Conservation (phyloP, 2,888 invertebrate species). For the Drosophila mettleri region DNA sequence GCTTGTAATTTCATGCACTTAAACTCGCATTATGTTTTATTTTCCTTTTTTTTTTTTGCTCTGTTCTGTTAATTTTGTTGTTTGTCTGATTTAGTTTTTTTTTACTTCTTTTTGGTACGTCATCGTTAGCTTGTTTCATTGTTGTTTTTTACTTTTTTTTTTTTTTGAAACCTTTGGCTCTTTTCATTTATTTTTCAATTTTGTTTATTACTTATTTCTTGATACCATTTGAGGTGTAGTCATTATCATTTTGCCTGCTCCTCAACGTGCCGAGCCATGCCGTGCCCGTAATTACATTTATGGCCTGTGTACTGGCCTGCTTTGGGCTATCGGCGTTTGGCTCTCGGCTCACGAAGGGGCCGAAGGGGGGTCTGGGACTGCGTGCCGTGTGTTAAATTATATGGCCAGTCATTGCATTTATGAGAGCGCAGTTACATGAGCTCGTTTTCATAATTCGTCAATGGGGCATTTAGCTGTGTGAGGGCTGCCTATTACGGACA, state of each 20-base stretch:
- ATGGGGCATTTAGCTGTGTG: conserved; percentile 14
- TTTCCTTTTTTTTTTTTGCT: conserved; percentile 30
- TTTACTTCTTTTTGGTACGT: conserved; percentile 52
- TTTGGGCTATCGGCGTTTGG: conserved; percentile 12
- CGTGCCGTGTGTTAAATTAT: conserved; percentile 53
- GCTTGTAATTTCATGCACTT: conserved; percentile 76
- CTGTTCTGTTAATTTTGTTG: conserved; percentile 68
- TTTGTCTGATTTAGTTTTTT: conserved; percentile 70
- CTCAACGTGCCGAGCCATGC: conserved; percentile 51
- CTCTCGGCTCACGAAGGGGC: background rate
- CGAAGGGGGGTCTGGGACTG: conserved; percentile 15
- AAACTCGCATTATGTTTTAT: conserved; percentile 67
- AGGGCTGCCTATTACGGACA: conserved; percentile 43
- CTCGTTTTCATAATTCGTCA: conserved; percentile 15
- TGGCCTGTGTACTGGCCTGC: conserved; percentile 37
- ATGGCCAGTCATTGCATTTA: conserved; percentile 66
- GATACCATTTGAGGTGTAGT: conserved; percentile 68
- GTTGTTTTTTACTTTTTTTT: conserved; percentile 35
- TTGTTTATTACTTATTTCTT: conserved; percentile 48
- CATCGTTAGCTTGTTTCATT: conserved; percentile 61
- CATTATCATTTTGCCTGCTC: conserved; percentile 60
- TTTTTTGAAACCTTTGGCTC: conserved; percentile 58
- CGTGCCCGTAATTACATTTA: conserved; percentile 71
- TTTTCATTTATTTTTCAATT: conserved; percentile 45
- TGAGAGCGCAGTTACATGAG: conserved; percentile 49